A percentile compares a stretch with the other conserved stretches of the same genome.
Evolutionary conservation across 2,888 invertebrate genomes (phyloP).

Genomic region (Drosophila borborema): DNA sequence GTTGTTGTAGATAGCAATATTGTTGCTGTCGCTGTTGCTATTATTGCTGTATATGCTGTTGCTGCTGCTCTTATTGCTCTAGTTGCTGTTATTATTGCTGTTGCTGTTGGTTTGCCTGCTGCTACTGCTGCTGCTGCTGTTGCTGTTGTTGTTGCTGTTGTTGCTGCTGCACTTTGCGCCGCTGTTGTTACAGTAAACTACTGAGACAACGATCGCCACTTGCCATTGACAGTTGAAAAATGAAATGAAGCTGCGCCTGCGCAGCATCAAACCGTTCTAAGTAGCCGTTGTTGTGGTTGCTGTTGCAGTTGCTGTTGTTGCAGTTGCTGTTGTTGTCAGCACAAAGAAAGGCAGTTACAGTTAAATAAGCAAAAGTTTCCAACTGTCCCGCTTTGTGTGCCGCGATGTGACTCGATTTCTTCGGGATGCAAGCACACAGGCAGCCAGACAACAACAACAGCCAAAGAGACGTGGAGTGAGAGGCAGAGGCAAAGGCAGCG

Average conservation of each 20-base stretch:
- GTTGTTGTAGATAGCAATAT: neutral
- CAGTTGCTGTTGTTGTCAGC: conserved; percentile 29
- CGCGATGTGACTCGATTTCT: conserved; percentile 56
- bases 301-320: neutral
- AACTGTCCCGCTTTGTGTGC: conserved; percentile 41
- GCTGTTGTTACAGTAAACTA: conserved; percentile 59
- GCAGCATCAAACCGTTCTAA: conserved; percentile 47
- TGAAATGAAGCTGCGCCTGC: conserved; percentile 54
- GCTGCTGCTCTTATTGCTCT: neutral
- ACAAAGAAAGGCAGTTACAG: conserved; percentile 60
- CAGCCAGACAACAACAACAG: conserved; percentile 7
- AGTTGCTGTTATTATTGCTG: neutral
- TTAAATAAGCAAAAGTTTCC: conserved; percentile 76
- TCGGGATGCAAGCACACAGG: conserved; percentile 27
- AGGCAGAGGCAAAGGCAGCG: no score
- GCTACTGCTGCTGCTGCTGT: conserved; percentile 15
- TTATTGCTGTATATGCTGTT: neutral
- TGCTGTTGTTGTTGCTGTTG: conserved; percentile 23
- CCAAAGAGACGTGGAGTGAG: neutral
- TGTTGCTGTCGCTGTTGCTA: neutral
- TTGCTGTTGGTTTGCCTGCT: neutral
- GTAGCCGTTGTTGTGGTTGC: conserved; percentile 34
- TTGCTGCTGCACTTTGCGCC: conserved; percentile 42
- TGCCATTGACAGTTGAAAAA: conserved; percentile 55
- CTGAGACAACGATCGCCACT: conserved; percentile 36